Conservation (phyloP, 1,140 invertebrate genomes). For the Glossosoma conforme region DNA sequence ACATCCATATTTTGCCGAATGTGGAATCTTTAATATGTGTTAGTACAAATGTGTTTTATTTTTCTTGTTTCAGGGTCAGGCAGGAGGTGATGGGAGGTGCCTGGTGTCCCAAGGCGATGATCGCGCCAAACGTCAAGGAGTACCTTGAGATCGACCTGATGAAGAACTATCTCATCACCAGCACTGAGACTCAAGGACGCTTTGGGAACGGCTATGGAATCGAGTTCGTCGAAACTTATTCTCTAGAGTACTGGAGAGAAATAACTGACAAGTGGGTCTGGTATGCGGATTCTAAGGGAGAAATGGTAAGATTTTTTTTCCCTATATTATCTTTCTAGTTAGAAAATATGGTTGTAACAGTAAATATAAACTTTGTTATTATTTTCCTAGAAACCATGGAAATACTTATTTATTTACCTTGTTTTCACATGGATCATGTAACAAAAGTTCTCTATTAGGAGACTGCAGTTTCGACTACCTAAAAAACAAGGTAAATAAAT, state of each 20-base stretch:
- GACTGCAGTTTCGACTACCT: too few species aligned
- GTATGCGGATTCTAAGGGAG: conserved; percentile 71
- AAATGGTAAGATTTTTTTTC: conserved; percentile 56
- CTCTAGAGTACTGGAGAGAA: conserved; percentile 79
- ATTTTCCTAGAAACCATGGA: too few species aligned
- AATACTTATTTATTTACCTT: too few species aligned
- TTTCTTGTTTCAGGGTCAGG: conserved; percentile 64
- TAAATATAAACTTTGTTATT: too few species aligned
- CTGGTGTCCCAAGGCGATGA: conserved; percentile 86
- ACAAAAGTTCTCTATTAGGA: too few species aligned
- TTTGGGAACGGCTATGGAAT: conserved; percentile 91
- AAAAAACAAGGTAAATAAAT: too few species aligned
- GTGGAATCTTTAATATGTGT: too few species aligned
- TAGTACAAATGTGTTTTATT: too few species aligned
- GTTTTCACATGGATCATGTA: too few species aligned
- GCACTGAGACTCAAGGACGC: conserved; percentile 86
- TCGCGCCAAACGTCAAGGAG: conserved; percentile 68
- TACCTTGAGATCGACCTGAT: conserved; percentile 83
- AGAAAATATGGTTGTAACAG: too few species aligned
- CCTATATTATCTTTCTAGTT: neutral
- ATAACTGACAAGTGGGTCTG: conserved; percentile 66
- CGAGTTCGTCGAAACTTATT: conserved; percentile 81
- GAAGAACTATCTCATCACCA: conserved; percentile 73
- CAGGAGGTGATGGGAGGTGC: conserved; percentile 86
- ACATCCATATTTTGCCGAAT: too few species aligned